Evolutionary conservation across 1,140 invertebrate species (phyloP).

Genomic region (Ectropis grisescens): DNA sequence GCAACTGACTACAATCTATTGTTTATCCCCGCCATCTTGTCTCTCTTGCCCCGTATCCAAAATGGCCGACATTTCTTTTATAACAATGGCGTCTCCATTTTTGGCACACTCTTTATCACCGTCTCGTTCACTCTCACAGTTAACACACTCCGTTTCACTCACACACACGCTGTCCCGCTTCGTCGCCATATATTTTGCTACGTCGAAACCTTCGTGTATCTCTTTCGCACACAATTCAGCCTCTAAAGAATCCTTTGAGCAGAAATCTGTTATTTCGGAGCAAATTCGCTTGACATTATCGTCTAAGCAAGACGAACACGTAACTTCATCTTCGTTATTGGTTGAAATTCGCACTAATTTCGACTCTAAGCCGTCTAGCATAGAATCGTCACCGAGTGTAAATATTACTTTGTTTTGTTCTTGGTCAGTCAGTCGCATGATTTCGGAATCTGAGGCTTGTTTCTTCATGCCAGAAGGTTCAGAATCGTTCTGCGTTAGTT

Average conservation of each 20-base stretch:
- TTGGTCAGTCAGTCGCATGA: constrained; percentile 20
- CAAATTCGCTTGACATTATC: constrained; percentile 49
- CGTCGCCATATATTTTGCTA: constrained; percentile 22
- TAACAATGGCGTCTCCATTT: constrained; percentile 58
- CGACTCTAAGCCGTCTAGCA: constrained; percentile 7
- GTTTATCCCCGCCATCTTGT: constrained; percentile 1
- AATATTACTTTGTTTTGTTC: constrained; percentile 30
- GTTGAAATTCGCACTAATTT: constrained; percentile 43
- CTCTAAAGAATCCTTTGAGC: constrained; percentile 12
- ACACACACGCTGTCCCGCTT: constrained; percentile 23
- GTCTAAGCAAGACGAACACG: constrained; percentile 18
- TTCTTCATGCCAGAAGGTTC: constrained; percentile 9
- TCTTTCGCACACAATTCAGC: constrained; percentile 4
- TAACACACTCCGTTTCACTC: constrained; percentile 32
- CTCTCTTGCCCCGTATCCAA: constrained; percentile 37
- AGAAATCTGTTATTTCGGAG: constrained; percentile 41
- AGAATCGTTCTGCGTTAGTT: constrained; percentile 21
- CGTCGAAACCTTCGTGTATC: constrained; percentile 19
- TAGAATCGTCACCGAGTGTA: constrained; percentile 33
- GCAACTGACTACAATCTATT: neutral
- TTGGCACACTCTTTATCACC: constrained; percentile 35
- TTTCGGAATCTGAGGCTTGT: constrained; percentile 48
- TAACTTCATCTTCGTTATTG: constrained; percentile 43
- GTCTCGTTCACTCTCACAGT: constrained; percentile 21
- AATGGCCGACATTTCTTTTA: constrained; percentile 61